Base-by-base conservation (phyloP, 2,113 vertebrate genomes). In the Microcebus jonahi region DNA sequence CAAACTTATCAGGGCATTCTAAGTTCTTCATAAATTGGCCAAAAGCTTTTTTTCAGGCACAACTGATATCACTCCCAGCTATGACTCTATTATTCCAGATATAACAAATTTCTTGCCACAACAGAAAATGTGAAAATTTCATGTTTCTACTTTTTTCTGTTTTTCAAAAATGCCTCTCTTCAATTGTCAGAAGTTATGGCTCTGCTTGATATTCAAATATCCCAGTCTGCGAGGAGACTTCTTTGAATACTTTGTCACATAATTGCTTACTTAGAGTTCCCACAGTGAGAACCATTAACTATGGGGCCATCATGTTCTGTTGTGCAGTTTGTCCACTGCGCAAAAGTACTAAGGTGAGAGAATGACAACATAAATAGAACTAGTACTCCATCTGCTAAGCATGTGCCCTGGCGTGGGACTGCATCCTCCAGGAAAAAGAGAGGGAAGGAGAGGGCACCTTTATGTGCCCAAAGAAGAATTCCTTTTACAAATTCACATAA, bases 401-500 rank as follows among this genome's bases (percentile, higher is more conserved):
- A 25, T 20, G 10, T 21, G 9, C 59, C 12, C 61, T 88, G 29
- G 55, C n/a, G 76, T 34, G 45, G 25, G 4, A 4, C n/a, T 76
- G 2, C 27, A 45, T 73, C 15, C 36, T 87, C 34, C 34, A 84
- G 29, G 42, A 57, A 57, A 76, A 82, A 39, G 82, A 86, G 2
- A 21, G 31, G 13, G 8, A 1, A 50, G 29, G 27, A 36, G 3
- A 59, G 61, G 1, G 7, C 1, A 42, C 8, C 3, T 25, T 68
- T 81, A 65, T 1, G 0, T 1, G 20, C 13, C 21, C 68, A 31
- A 21, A 45, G 9, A 29, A 18, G 11, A 31, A 15, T 29, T 88
- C 20, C 18, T 88, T 70, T 48, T 91, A 91, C 76, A 84, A 91
- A 87, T 95, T 90, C 63, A 88, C 25, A 89, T 12, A 27, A 84